Percentiles rank a stretch among this genome's conserved stretches.
Evolutionary conservation across 2,797 vertebrate genomes (phyloP).

Genomic region (Antrozous pallidus): DNA sequence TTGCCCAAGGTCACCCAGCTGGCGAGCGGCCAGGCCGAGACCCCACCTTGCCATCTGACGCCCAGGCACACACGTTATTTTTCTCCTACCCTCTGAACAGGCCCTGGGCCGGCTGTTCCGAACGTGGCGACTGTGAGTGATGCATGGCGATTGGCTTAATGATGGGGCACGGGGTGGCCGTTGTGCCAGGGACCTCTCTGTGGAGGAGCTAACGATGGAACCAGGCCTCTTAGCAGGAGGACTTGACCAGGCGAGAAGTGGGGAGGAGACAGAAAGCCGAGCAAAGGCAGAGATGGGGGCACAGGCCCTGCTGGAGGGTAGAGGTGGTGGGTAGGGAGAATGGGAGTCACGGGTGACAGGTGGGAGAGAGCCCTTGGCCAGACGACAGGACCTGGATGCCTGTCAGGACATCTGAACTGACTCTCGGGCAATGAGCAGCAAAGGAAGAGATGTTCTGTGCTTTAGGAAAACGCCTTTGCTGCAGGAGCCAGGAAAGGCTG

Average conservation of each 20-base stretch:
- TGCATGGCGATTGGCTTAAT: not conserved
- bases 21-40: not conserved
- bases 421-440: not conserved
- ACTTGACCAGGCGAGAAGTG: not conserved
- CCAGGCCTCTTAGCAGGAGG: not conserved
- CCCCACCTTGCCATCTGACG: not conserved
- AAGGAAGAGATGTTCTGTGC: too few relatives aligned
- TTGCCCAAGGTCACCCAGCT: not conserved
- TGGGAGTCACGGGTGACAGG: not conserved
- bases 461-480: not conserved
- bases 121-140: not conserved
- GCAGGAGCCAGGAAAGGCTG: not conserved
- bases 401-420: not conserved
- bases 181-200: not conserved
- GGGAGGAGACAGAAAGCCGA: not conserved
- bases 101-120: not conserved
- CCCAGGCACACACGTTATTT: not conserved
- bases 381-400: not conserved
- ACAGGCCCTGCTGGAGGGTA: fast-evolving
- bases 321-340: not conserved
- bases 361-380: not conserved
- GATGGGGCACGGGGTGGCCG: not conserved
- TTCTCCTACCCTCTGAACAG: not conserved
- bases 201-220: not conserved
- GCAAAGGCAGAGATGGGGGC: not conserved